Base-by-base conservation (phyloP, 2,797 vertebrate genomes). In the Melanotaenia nigrans region DNA sequence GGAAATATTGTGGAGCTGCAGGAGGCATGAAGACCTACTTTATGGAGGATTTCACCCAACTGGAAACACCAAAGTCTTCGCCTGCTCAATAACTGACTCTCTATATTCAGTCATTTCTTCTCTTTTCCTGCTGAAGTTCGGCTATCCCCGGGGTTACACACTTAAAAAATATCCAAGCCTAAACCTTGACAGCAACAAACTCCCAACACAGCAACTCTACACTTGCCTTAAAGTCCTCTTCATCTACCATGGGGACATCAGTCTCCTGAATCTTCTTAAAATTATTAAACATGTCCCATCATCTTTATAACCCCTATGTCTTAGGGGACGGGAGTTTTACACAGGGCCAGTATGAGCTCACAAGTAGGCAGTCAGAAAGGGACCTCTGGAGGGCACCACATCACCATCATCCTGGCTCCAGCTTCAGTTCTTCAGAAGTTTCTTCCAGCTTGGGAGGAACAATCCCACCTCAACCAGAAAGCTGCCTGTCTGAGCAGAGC, bases 231-330 rank as follows among this genome's bases (percentile, higher is more conserved):
- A 5, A 18, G 18, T 32, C 78, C 0, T 82, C 74, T 4, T 87
- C 75, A n/a, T 85, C 82, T 25, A 75, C 82, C 16, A 69, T 77
- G 0, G 30, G 5, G 84, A 83, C 10, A 87, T 87, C 54, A 78
- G 66, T 56, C 93, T 93, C 81, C 87, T 91, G 56, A 94, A 90
- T 78, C 82, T 94, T 66, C 92, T 94, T 90, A 95, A 94, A 88
- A 92, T 92, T 0, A 75, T 58, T 5, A 91, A 85, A 85, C 57
- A 96, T 96, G 95, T 93, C 94, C 51, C 82, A 89, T 81, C 91
- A 88, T 30, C 77, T 87, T 78, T 96, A 95, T 80, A 94, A 93
- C 87, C 95, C 94, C 47, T 95, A 94, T 93, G 93, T 90, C 81
- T 81, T 92, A 76, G 83, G 73, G 18, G 83, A 60, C 33, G 84